phyloP scores from a whole-genome alignment of 2,797 vertebrate species.

The Odontamblyopus rebecca region DNA sequence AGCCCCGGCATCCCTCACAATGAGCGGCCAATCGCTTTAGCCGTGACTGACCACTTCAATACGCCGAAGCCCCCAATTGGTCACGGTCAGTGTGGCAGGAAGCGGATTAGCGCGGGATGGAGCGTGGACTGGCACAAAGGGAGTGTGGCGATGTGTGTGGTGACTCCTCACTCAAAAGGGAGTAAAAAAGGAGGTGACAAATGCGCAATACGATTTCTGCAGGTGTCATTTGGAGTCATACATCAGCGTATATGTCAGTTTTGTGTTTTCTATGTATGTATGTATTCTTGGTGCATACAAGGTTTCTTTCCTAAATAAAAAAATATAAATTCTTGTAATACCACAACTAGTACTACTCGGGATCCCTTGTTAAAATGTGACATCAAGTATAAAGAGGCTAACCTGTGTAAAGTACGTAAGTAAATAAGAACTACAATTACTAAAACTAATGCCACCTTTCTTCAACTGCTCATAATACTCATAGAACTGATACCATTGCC shows the following conservation, averaged over 20 bases:
- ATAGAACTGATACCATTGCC: too few relatives aligned
- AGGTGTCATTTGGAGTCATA: background rate
- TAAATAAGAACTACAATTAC: too few relatives aligned
- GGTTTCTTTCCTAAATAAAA: background rate
- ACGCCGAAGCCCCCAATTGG: conserved; percentile 73
- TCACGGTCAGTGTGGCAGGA: conserved; percentile 67
- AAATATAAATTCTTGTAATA: too few relatives aligned
- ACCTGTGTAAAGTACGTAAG: too few relatives aligned
- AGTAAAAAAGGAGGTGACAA: background rate
- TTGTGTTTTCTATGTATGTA: background rate
- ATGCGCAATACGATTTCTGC: background rate
- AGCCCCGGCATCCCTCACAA: conserved; percentile 48
- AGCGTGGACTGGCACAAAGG: background rate
- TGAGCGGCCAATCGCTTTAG: conserved; percentile 73
- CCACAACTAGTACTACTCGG: too few relatives aligned
- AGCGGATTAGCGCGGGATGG: conserved; percentile 60
- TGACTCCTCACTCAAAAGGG: background rate
- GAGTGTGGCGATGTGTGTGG: conserved; percentile 7
- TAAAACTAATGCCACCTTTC: too few relatives aligned
- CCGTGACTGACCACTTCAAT: conserved; percentile 62
- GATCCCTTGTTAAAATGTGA: too few relatives aligned
- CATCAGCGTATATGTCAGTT: background rate
- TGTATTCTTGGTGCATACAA: background rate
- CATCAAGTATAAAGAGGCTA: too few relatives aligned
- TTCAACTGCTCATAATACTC: too few relatives aligned